Conservation (phyloP, 2,888 invertebrate genomes). For the Chrysodeixis includens region DNA sequence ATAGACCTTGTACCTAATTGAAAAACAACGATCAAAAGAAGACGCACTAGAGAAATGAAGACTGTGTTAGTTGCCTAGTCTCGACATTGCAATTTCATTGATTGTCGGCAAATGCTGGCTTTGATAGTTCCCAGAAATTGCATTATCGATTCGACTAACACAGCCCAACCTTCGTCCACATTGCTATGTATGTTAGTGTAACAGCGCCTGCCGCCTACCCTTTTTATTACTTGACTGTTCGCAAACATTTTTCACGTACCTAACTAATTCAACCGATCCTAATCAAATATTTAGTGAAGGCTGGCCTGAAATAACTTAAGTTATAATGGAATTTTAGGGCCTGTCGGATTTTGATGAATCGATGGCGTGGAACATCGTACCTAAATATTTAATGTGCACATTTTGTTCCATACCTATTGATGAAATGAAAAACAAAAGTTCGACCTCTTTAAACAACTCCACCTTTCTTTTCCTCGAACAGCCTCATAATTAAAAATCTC, state of each 20-base stretch:
- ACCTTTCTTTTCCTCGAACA: slow-evolving; percentile 27
- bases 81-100: slow-evolving; percentile 7
- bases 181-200: slow-evolving; percentile 11
- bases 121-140: slow-evolving; percentile 36
- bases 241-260: neutral
- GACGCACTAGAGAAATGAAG: too few relatives aligned
- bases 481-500: slow-evolving; percentile 43
- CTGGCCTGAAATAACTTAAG: neutral
- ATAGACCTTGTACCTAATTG: too few relatives aligned
- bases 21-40: neutral
- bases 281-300: neutral
- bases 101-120: slow-evolving; percentile 19
- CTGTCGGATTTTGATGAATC: neutral
- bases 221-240: slow-evolving; percentile 3
- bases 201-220: neutral
- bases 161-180: slow-evolving; percentile 18
- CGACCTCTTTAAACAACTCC: slow-evolving; percentile 21
- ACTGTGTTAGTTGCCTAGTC: neutral
- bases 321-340: neutral
- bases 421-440: neutral
- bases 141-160: slow-evolving; percentile 36
- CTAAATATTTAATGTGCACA: neutral
- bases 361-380: neutral
- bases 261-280: neutral
- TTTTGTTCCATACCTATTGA: neutral